These are phyloP conservation scores for Gnathonemus longibarbis DNA, from an alignment of 2,113 vertebrate genomes.

Conservation along the genomic window DNA sequence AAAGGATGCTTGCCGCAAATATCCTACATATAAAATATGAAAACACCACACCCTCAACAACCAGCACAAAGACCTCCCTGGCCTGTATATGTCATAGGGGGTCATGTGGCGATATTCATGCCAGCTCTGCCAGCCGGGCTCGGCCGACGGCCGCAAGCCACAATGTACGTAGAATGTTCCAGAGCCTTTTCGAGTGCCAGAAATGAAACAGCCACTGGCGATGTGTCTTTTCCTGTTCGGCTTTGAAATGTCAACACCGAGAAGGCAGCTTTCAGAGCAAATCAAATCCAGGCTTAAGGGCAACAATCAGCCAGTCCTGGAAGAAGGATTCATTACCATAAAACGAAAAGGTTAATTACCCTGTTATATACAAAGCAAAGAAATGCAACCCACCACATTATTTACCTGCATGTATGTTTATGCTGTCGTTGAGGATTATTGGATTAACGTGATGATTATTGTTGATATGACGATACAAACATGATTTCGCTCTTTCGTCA, in stretches of 20 bases:
- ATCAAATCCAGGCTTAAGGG: not conserved
- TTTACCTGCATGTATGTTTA: not conserved
- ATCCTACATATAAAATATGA: not conserved
- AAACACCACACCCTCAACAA: not conserved
- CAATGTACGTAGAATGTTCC: not conserved
- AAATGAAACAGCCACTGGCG: not conserved
- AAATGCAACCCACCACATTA: not conserved
- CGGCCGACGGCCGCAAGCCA: not conserved
- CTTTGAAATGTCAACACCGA: not conserved
- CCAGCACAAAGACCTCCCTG: not conserved
- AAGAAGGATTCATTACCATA: not conserved
- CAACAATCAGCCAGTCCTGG: not conserved
- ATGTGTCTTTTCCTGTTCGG: not conserved
- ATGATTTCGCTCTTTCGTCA: not conserved
- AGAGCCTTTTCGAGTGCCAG: not conserved
- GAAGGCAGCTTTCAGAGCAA: not conserved
- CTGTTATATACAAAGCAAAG: not conserved
- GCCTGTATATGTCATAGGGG: not conserved
- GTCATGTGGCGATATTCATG: not conserved
- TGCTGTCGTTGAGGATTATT: not conserved
- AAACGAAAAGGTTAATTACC: not conserved
- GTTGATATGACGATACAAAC: not conserved
- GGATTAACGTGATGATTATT: not conserved
- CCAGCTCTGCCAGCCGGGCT: not conserved
- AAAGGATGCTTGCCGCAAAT: not conserved